A percentile compares a stretch with the other conserved stretches of the same genome.
Evolutionary conservation across 2,888 invertebrate species (phyloP).

Genomic region (Pollenia amentaria): DNA sequence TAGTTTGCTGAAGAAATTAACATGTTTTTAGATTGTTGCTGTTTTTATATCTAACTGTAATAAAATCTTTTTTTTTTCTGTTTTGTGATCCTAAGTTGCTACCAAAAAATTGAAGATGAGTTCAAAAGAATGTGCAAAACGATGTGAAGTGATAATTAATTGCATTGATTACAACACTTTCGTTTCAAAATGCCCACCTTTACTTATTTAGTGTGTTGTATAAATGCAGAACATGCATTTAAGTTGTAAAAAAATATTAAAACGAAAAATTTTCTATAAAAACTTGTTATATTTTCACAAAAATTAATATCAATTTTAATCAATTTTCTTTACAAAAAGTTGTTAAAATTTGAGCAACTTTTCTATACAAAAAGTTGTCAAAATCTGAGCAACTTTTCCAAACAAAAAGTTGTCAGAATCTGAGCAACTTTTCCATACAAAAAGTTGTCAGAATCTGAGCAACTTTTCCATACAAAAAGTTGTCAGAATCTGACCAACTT

Average conservation of each 20-base stretch:
- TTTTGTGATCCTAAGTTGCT: conserved; percentile 16
- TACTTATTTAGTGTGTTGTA: neutral
- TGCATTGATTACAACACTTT: conserved; percentile 23
- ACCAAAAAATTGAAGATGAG: conserved; percentile 2
- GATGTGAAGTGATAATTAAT: conserved; percentile 16
- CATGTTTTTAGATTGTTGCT: conserved; percentile 14
- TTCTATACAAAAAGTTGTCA: neutral
- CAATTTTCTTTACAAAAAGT: neutral
- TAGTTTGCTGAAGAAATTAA: conserved; percentile 58
- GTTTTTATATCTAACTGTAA: conserved; percentile 44
- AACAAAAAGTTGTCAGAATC: neutral
- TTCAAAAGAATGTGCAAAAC: neutral
- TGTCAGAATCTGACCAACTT: neutral
- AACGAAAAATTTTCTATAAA: no score
- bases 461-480: neutral
- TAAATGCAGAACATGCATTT: neutral
- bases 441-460: neutral
- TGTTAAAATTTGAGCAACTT: neutral
- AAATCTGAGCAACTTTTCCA: neutral
- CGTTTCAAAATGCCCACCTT: neutral
- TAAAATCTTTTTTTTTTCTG: conserved; percentile 36
- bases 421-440: neutral
- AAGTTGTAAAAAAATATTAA: neutral
- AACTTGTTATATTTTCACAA: no score
- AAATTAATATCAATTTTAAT: no score